A percentile compares a stretch with the other conserved stretches of the same genome.
These are phyloP conservation scores for Pitta sordida DNA, from an alignment of 2,113 vertebrate genomes.

Conservation along the genomic window DNA sequence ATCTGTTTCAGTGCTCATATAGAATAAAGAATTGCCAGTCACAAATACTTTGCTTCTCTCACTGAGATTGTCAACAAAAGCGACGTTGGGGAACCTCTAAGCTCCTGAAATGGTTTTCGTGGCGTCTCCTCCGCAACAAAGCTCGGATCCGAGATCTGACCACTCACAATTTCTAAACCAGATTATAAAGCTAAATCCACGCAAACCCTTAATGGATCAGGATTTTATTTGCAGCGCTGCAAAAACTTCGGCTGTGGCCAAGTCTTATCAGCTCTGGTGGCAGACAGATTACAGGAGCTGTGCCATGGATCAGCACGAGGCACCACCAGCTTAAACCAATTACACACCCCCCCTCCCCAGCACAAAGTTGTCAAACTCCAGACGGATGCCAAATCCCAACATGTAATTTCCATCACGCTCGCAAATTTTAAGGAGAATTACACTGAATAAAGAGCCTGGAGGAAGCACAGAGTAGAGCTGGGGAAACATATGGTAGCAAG, in stretches of 20 bases:
- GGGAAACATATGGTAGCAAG: not conserved
- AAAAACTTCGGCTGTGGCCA: conserved; percentile 75
- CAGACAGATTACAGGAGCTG: conserved; percentile 77
- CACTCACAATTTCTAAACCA: conserved; percentile 83
- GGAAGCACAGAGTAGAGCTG: not conserved
- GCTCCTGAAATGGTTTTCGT: conserved; percentile 7
- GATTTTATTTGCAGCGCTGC: conserved; percentile 78
- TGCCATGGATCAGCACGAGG: conserved; percentile 60
- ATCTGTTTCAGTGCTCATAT: not conserved
- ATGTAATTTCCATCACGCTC: not conserved
- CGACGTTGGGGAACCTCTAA: not conserved
- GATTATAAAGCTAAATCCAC: conserved; percentile 87
- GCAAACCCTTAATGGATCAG: conserved; percentile 82
- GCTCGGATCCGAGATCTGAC: conserved; percentile 76
- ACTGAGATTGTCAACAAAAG: not conserved
- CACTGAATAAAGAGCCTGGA: not conserved
- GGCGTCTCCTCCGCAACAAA: conserved; percentile 61
- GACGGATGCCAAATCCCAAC: conserved; percentile 61
- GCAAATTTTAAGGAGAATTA: conserved; percentile 1
- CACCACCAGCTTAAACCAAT: conserved; percentile 75
- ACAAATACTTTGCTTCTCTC: not conserved
- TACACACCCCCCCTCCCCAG: conserved; percentile 72
- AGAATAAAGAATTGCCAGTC: not conserved
- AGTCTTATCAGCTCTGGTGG: conserved; percentile 69
- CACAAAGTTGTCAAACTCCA: conserved; percentile 64